Percentiles rank a stretch among this genome's conserved stretches.
Evolutionary conservation across 2,888 invertebrate genomes (phyloP).

Genomic region (Hirtodrosophila duncani): DNA sequence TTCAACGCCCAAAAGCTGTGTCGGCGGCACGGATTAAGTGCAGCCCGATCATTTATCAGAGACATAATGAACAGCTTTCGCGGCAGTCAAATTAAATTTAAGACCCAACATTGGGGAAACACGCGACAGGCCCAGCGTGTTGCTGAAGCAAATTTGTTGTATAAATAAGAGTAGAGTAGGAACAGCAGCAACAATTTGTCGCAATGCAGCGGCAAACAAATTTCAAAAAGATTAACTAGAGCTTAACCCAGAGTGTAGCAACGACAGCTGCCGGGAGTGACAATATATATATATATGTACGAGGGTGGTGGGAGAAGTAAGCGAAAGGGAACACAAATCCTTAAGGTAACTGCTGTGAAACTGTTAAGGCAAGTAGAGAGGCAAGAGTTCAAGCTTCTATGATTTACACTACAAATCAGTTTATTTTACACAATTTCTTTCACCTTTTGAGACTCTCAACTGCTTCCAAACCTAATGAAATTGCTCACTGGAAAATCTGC

Average conservation of each 20-base stretch:
- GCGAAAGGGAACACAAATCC: slow-evolving; percentile 12
- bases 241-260: slow-evolving; percentile 30
- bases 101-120: no score
- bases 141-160: slow-evolving; percentile 8
- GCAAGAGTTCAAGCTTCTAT: no score
- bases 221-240: slow-evolving; percentile 55
- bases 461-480: no score
- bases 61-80: slow-evolving; percentile 36
- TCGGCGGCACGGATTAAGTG: slow-evolving; percentile 36
- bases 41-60: slow-evolving; percentile 37
- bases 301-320: no score
- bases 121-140: neutral
- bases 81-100: slow-evolving; percentile 32
- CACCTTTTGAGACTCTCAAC: no score
- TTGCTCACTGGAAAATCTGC: no score
- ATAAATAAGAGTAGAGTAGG: neutral
- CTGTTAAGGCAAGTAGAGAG: no score
- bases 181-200: slow-evolving; percentile 5
- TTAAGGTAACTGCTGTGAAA: no score
- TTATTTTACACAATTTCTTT: no score
- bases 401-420: no score
- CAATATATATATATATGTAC: no score
- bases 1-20: slow-evolving; percentile 4
- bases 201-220: slow-evolving; percentile 28
- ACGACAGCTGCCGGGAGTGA: slow-evolving; percentile 49